phyloP scores from a whole-genome alignment of 2,888 invertebrate species.

The Crossocerus cetratus region DNA sequence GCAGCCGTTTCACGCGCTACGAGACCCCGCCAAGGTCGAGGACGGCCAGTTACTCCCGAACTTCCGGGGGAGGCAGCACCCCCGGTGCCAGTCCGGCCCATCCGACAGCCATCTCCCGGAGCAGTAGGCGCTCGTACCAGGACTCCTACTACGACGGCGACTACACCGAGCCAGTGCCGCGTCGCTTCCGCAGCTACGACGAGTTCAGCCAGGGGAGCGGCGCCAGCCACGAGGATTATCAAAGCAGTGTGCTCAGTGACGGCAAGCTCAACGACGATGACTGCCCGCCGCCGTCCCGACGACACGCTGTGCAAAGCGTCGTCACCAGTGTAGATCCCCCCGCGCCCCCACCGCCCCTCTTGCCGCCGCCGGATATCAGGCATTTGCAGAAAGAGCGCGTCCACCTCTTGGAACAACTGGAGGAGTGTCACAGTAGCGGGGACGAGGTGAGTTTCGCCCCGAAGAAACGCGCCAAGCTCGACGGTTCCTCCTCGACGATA shows the following conservation, averaged over 20 bases:
- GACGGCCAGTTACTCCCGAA: conserved; percentile 79
- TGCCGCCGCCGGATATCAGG: conserved; percentile 81
- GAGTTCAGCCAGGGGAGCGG: conserved; percentile 86
- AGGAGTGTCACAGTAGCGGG: conserved; percentile 85
- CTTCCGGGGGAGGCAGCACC: conserved; percentile 75
- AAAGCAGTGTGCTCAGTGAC: conserved; percentile 68
- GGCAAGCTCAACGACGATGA: conserved; percentile 75
- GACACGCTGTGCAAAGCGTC: conserved; percentile 78
- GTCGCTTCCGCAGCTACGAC: conserved; percentile 83
- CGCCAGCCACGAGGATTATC: conserved; percentile 82
- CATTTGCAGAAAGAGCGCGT: conserved; percentile 85
- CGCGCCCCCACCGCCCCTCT: conserved; percentile 71
- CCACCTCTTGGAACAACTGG: conserved; percentile 84
- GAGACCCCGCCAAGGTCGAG: conserved; percentile 81
- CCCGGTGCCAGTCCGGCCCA: conserved; percentile 77
- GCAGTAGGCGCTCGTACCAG: conserved; percentile 72
- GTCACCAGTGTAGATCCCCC: conserved; percentile 79
- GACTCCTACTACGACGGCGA: conserved; percentile 75
- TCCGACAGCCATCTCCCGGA: conserved; percentile 79
- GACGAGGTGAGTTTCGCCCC: conserved; percentile 82
- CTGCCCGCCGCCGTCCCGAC: conserved; percentile 76
- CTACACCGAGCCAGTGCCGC: conserved; percentile 70
- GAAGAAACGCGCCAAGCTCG: conserved; percentile 83
- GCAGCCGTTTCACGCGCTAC: conserved; percentile 79
- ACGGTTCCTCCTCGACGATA: conserved; percentile 74